These are phyloP conservation scores for Cotesia typhae DNA, from an alignment of 1,140 invertebrate genomes.

Conservation along the genomic window DNA sequence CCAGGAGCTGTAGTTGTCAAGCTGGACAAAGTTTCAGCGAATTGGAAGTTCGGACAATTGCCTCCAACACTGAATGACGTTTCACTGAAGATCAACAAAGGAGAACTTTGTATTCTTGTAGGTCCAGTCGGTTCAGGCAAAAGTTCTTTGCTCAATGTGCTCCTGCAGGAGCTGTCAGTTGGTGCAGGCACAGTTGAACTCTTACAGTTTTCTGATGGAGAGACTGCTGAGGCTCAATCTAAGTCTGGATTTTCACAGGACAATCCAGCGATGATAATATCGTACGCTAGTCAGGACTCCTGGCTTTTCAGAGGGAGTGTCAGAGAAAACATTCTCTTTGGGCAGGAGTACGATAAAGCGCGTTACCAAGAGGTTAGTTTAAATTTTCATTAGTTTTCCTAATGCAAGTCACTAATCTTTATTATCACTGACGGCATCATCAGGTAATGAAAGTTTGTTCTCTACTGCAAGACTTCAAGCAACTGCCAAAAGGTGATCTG, in stretches of 20 bases:
- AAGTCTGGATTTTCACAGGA: slow-evolving; percentile 42
- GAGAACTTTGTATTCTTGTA: slow-evolving; percentile 78
- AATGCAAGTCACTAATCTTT: too few species aligned
- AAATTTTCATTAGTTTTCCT: too few species aligned
- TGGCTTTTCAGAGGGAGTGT: slow-evolving; percentile 79
- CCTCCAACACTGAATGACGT: slow-evolving; percentile 69
- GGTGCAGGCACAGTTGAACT: slow-evolving; percentile 71
- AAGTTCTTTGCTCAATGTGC: slow-evolving; percentile 76
- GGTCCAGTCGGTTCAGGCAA: slow-evolving; percentile 84
- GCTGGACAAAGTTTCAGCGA: slow-evolving; percentile 52
- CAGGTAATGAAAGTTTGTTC: slow-evolving; percentile 70
- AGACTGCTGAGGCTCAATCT: not conserved
- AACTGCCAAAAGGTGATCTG: slow-evolving; percentile 82
- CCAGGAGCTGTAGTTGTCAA: slow-evolving; percentile 2
- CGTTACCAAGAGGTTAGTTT: slow-evolving; percentile 73
- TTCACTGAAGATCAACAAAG: slow-evolving; percentile 70
- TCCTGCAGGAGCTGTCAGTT: slow-evolving; percentile 77
- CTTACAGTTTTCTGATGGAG: slow-evolving; percentile 51
- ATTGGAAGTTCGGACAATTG: slow-evolving; percentile 55
- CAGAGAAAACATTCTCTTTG: slow-evolving; percentile 85
- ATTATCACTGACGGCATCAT: too few species aligned
- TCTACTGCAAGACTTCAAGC: slow-evolving; percentile 77
- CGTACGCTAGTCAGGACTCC: slow-evolving; percentile 80
- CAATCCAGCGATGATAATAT: slow-evolving; percentile 68
- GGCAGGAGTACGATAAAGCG: slow-evolving; percentile 71